Evolutionary conservation across 2,888 invertebrate species (phyloP).

Genomic region (Epistrophe grossulariae): DNA sequence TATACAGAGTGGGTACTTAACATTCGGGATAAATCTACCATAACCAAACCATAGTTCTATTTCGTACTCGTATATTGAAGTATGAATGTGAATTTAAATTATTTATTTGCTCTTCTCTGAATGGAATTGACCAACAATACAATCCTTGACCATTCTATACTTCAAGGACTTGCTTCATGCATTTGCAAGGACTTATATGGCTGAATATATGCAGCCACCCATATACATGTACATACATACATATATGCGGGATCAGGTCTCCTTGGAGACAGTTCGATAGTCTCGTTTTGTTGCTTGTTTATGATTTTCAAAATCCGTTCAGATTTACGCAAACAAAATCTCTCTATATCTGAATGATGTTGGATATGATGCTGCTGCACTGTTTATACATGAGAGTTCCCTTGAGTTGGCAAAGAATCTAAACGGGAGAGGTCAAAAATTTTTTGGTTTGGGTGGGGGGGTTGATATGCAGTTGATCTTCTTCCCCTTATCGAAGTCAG

Average conservation of each 20-base stretch:
- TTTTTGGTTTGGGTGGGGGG: not conserved
- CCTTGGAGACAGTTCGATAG: conserved; percentile 61
- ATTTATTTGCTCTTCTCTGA: conserved; percentile 64
- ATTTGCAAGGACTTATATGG: conserved; percentile 8
- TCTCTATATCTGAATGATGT: not conserved
- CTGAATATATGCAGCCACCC: not conserved
- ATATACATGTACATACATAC: too few relatives aligned
- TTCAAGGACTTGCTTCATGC: not conserved
- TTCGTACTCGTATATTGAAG: not conserved
- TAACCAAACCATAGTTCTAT: conserved; percentile 34
- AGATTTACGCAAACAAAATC: conserved; percentile 57
- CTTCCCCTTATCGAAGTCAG: conserved; percentile 56
- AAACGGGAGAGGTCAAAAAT: conserved; percentile 3
- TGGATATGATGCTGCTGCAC: not conserved
- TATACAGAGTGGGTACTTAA: conserved; percentile 18
- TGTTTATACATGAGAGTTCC: not conserved
- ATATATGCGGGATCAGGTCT: conserved; percentile 25
- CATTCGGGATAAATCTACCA: conserved; percentile 44
- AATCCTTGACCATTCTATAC: conserved; percentile 30
- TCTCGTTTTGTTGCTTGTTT: conserved; percentile 55
- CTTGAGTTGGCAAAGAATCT: conserved; percentile 9
- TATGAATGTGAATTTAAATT: conserved; percentile 65
- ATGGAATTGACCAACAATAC: conserved; percentile 53
- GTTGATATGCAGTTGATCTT: not conserved
- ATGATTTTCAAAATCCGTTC: conserved; percentile 67